Evolutionary conservation across 2,113 vertebrate genomes (phyloP).

Genomic region (Talpa occidentalis): DNA sequence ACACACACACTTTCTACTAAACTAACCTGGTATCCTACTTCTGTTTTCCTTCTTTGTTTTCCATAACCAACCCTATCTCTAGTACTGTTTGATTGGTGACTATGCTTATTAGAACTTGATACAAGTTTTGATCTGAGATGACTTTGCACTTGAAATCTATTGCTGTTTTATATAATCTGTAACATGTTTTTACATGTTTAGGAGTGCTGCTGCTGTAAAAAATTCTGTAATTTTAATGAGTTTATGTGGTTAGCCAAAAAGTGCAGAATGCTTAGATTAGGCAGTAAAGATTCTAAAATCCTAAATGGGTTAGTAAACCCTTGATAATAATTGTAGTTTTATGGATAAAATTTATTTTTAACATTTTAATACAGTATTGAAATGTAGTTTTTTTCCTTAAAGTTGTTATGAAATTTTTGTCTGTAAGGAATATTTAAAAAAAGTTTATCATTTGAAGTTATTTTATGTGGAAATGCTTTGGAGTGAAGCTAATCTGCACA

Average conservation of each 20-base stretch:
- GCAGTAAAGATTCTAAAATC: conserved; percentile 69
- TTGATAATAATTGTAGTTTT: conserved; percentile 69
- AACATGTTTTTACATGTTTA: conserved; percentile 84
- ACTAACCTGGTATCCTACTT: conserved; percentile 43
- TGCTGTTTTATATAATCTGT: conserved; percentile 74
- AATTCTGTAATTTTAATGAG: conserved; percentile 73
- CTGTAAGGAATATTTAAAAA: conserved; percentile 66
- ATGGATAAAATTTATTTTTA: conserved; percentile 64
- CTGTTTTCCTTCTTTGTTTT: conserved; percentile 55
- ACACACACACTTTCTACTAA: background rate
- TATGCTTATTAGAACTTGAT: conserved; percentile 64
- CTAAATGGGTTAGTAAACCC: conserved; percentile 70
- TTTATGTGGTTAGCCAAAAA: conserved; percentile 74
- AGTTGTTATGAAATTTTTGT: conserved; percentile 67
- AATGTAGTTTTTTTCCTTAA: conserved; percentile 29
- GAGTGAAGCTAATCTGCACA: conserved; percentile 60
- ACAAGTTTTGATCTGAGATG: conserved; percentile 80
- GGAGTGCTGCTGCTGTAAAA: conserved; percentile 71
- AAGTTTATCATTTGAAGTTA: conserved; percentile 65
- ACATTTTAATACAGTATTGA: background rate
- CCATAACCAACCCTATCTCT: conserved; percentile 74
- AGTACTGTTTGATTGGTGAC: conserved; percentile 66
- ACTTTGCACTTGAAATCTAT: conserved; percentile 78
- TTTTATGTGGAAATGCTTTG: conserved; percentile 60
- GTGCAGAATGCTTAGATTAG: conserved; percentile 65